Percentiles rank a stretch among this genome's conserved stretches.
Evolutionary conservation across 2,113 vertebrate genomes (phyloP).

Genomic region (Oreochromis aureus): DNA sequence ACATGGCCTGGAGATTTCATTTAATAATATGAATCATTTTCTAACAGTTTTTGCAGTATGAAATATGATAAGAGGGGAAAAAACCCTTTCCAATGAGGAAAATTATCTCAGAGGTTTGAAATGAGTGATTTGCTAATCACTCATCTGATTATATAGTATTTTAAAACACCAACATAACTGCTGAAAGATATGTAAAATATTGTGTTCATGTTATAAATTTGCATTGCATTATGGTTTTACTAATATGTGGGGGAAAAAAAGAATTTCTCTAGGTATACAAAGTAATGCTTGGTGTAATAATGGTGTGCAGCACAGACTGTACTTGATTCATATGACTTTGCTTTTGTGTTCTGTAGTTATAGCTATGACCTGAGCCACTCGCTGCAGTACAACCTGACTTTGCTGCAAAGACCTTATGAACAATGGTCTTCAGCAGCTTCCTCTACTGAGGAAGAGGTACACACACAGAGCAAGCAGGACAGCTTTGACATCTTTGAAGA

Average conservation of each 20-base stretch:
- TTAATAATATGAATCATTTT: background rate
- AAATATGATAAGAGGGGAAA: fast-evolving
- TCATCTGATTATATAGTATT: background rate
- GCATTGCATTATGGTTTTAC: background rate
- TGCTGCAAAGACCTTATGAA: constrained; percentile 84
- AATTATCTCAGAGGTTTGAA: background rate
- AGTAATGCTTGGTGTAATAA: background rate
- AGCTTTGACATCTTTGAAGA: constrained; percentile 99
- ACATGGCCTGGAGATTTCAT: background rate
- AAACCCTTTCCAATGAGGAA: background rate
- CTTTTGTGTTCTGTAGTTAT: constrained; percentile 75
- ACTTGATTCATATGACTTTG: background rate
- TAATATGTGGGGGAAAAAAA: background rate
- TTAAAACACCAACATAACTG: background rate
- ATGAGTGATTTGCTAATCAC: background rate
- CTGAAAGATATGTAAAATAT: background rate
- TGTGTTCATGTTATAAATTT: background rate
- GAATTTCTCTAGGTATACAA: background rate
- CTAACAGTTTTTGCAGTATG: background rate
- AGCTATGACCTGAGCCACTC: constrained; percentile 97
- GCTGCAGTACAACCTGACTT: constrained; percentile 92
- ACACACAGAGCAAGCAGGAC: constrained; percentile 77
- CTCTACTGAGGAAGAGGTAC: constrained; percentile 66
- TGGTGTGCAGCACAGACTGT: background rate
- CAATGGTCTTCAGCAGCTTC: constrained; percentile 42